Conservation (phyloP, 1,140 invertebrate species). For the Drosophila virilis region DNA sequence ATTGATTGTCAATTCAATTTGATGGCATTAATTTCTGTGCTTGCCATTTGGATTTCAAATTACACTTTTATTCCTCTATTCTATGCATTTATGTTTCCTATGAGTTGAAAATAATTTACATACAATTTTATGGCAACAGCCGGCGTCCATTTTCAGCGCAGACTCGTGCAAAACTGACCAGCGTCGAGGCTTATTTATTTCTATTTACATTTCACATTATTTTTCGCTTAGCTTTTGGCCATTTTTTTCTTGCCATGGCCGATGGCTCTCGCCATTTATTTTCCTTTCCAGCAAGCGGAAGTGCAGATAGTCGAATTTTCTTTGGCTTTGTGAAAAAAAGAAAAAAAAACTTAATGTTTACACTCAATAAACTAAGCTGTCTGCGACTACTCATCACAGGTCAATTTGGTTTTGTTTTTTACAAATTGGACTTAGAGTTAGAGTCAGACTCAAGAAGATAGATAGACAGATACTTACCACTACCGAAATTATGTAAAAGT, state of each 20-base stretch:
- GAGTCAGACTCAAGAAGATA: too few relatives aligned
- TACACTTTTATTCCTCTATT: constrained; percentile 5
- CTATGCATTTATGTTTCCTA: constrained; percentile 28
- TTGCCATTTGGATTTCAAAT: constrained; percentile 10
- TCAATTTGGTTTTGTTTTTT: background rate
- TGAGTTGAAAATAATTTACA: constrained; percentile 32
- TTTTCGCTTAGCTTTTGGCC: constrained; percentile 36
- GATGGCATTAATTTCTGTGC: constrained; percentile 24
- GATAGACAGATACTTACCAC: too few relatives aligned
- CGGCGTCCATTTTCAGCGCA: constrained; percentile 73
- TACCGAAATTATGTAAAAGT: too few relatives aligned
- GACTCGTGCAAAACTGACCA: constrained; percentile 70
- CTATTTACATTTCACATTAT: constrained; percentile 59
- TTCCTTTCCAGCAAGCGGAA: constrained; percentile 16
- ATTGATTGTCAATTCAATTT: constrained; percentile 66
- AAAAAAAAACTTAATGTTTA: constrained; percentile 12
- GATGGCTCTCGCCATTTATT: constrained; percentile 57
- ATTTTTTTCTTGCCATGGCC: constrained; percentile 64
- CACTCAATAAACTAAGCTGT: background rate
- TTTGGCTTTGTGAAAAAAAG: background rate
- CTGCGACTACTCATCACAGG: background rate
- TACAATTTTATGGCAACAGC: constrained; percentile 67
- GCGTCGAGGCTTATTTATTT: constrained; percentile 63
- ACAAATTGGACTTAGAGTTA: background rate
- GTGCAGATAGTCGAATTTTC: constrained; percentile 8